phyloP scores from a whole-genome alignment of 2,797 vertebrate genomes.

The Limnodromus scolopaceus region DNA sequence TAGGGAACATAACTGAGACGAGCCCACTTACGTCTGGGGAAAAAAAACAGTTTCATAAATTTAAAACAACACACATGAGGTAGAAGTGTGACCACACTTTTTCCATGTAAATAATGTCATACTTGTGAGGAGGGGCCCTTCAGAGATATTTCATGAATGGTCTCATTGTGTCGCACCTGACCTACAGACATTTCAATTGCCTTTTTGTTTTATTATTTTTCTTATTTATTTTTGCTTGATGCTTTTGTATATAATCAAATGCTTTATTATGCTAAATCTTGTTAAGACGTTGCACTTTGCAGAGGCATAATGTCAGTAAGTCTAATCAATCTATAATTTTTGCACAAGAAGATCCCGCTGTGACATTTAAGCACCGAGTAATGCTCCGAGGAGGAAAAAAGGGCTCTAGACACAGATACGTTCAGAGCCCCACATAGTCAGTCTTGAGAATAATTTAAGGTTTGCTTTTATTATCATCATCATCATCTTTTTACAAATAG shows the following conservation, averaged over 20 bases:
- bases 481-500: slow-evolving; percentile 62
- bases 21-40: not conserved
- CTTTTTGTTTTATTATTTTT: slow-evolving; percentile 16
- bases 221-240: slow-evolving; percentile 46
- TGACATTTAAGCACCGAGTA: slow-evolving; percentile 21
- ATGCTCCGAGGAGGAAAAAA: not conserved
- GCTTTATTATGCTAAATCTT: slow-evolving; percentile 69
- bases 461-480: slow-evolving; percentile 42
- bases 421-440: slow-evolving; percentile 25
- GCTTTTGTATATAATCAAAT: slow-evolving; percentile 60
- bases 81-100: slow-evolving; percentile 61
- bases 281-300: slow-evolving; percentile 60
- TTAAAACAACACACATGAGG: slow-evolving; percentile 52
- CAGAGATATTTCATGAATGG: slow-evolving; percentile 66
- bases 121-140: slow-evolving; percentile 56
- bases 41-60: slow-evolving; percentile 55
- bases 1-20: slow-evolving; percentile 43
- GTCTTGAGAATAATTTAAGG: slow-evolving; percentile 55
- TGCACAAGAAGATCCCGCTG: not conserved
- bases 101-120: slow-evolving; percentile 76
- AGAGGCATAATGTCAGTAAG: slow-evolving; percentile 26
- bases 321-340: slow-evolving; percentile 26
- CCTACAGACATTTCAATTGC: slow-evolving; percentile 62
- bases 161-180: slow-evolving; percentile 74
- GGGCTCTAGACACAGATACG: not conserved